phyloP scores from a whole-genome alignment of 2,113 vertebrate genomes.

The Siniperca knerii region DNA sequence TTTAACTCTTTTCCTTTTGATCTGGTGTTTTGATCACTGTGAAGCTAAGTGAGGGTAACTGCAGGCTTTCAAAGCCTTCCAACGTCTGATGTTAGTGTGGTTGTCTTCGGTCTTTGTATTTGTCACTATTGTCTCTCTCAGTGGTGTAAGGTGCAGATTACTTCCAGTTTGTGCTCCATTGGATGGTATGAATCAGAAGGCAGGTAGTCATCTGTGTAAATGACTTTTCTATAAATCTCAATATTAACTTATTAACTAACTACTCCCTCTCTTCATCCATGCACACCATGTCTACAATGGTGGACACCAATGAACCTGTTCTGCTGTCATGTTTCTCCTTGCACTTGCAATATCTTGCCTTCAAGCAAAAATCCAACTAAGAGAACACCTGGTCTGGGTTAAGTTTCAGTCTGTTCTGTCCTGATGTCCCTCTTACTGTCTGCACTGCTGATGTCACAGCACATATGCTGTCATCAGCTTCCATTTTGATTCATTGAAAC shows the following conservation, averaged over 20 bases:
- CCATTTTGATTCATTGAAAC: background rate
- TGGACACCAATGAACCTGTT: background rate
- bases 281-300: background rate
- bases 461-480: background rate
- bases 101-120: background rate
- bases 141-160: slow-evolving; percentile 10
- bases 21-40: background rate
- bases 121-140: background rate
- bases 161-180: slow-evolving; percentile 27
- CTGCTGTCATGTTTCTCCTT: slow-evolving; percentile 4
- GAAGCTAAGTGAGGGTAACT: slow-evolving; percentile 18
- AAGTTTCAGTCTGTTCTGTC: slow-evolving; percentile 5
- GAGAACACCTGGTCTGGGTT: slow-evolving; percentile 28
- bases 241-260: background rate
- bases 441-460: background rate
- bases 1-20: background rate
- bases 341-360: slow-evolving; percentile 13
- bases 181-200: slow-evolving; percentile 10
- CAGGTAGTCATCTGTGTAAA: slow-evolving; percentile 30
- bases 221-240: slow-evolving; percentile 26
- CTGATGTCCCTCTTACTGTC: background rate
- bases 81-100: slow-evolving; percentile 1
- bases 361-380: slow-evolving; percentile 15
- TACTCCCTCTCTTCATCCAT: slow-evolving; percentile 4
- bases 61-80: slow-evolving; percentile 7